Evolutionary conservation across 2,888 invertebrate species (phyloP).

Genomic region (Agrotis clavis): DNA sequence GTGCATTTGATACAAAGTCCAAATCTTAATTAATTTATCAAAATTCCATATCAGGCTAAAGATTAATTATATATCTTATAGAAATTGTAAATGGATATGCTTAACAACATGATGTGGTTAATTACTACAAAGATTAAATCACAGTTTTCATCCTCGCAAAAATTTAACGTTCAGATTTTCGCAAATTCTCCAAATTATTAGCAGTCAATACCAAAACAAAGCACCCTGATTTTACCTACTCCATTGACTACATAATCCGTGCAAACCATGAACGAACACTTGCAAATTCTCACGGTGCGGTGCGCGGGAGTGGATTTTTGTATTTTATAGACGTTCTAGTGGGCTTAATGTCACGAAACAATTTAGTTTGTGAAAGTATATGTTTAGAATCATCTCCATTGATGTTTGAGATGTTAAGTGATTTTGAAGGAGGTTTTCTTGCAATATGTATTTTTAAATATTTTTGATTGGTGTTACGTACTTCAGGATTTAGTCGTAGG

Average conservation of each 20-base stretch:
- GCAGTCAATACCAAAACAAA: neutral
- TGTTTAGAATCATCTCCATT: constrained; percentile 16
- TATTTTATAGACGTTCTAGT: constrained; percentile 15
- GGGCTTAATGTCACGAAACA: constrained; percentile 44
- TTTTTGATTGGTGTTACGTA: neutral
- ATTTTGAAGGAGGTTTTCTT: neutral
- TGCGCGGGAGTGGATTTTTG: constrained; percentile 42
- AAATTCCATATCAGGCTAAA: too few species aligned
- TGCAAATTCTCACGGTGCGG: constrained; percentile 50
- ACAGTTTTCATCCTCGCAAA: too few species aligned
- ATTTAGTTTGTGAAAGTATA: constrained; percentile 45
- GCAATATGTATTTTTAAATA: neutral
- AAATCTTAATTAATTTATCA: too few species aligned
- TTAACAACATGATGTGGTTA: too few species aligned
- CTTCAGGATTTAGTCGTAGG: constrained; percentile 21
- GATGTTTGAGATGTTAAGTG: constrained; percentile 34
- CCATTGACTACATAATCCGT: constrained; percentile 27
- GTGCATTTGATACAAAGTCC: too few species aligned
- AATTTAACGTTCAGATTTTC: too few species aligned
- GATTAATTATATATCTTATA: too few species aligned
- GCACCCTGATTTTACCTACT: neutral
- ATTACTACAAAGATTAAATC: too few species aligned
- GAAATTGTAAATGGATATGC: too few species aligned
- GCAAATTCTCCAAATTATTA: too few species aligned
- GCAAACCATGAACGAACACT: constrained; percentile 10